Evolutionary conservation across 2,797 vertebrate genomes (phyloP).

Genomic region (Poecilia wingei): DNA sequence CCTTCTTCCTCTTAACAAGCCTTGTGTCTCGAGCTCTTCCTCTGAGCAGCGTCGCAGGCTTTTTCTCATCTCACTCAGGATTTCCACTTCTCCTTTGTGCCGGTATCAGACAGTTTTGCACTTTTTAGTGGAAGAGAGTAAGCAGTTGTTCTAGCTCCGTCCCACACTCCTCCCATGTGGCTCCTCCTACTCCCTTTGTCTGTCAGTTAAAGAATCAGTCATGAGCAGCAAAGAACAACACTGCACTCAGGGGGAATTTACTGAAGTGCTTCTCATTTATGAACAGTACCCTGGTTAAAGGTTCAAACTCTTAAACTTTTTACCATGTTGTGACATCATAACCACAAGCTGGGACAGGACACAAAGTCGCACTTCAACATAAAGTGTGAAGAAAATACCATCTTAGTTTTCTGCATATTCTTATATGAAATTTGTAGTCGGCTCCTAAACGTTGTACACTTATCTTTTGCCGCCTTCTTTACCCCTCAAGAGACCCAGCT

Average conservation of each 20-base stretch:
- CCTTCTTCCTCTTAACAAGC: constrained; percentile 4
- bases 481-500: neutral
- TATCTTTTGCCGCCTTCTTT: neutral
- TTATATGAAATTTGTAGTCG: neutral
- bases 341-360: neutral
- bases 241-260: constrained; percentile 4
- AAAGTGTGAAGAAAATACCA: neutral
- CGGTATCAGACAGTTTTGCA: constrained; percentile 56
- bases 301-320: neutral
- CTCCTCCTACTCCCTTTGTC: constrained; percentile 70
- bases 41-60: constrained; percentile 46
- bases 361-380: neutral
- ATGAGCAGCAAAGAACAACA: constrained; percentile 19
- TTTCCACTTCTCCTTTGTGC: constrained; percentile 68
- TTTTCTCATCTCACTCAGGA: constrained; percentile 41
- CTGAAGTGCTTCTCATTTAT: constrained; percentile 4
- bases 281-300: neutral
- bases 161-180: constrained; percentile 29
- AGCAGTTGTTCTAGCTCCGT: constrained; percentile 47
- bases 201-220: constrained; percentile 45
- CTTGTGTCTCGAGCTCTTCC: constrained; percentile 10
- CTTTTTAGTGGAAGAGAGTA: constrained; percentile 35
- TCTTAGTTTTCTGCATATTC: neutral
- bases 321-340: neutral
- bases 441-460: neutral